Conservation (phyloP, 2,797 vertebrate species). For the Parotocinclus haroldoi region DNA sequence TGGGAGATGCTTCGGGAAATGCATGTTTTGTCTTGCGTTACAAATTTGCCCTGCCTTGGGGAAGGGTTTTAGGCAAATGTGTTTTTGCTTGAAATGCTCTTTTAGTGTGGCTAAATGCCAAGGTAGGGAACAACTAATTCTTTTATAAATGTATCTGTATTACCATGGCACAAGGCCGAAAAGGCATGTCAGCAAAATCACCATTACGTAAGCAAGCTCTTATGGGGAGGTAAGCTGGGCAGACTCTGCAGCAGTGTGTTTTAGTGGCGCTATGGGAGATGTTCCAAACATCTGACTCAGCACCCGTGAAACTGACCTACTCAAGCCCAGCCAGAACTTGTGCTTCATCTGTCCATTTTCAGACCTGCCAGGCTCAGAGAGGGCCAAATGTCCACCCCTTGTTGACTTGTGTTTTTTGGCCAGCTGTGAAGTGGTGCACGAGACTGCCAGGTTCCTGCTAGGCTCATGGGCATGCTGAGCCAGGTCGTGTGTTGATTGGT, state of each 20-base stretch:
- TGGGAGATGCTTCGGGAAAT: no score
- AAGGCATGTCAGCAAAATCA: no score
- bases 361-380: slow-evolving; percentile 30
- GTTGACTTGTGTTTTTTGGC: slow-evolving; percentile 42
- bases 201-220: no score
- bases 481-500: slow-evolving; percentile 12
- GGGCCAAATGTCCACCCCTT: slow-evolving; percentile 36
- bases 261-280: slow-evolving; percentile 31
- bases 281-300: slow-evolving; percentile 41
- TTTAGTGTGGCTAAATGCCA: no score
- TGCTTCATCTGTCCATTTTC: slow-evolving; percentile 8
- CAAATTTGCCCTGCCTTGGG: no score
- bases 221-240: slow-evolving; percentile 10
- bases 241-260: slow-evolving; percentile 13
- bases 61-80: no score
- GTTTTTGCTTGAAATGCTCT: no score
- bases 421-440: slow-evolving; percentile 26
- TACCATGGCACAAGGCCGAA: no score
- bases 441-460: slow-evolving; percentile 35
- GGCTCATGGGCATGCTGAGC: slow-evolving; percentile 2
- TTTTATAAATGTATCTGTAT: no score
- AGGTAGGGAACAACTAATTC: no score
- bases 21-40: no score
- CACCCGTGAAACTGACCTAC: slow-evolving; percentile 42
- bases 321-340: slow-evolving; percentile 26